These are phyloP conservation scores for Eclectus roratus DNA, from an alignment of 2,113 vertebrate species.

Conservation along the genomic window DNA sequence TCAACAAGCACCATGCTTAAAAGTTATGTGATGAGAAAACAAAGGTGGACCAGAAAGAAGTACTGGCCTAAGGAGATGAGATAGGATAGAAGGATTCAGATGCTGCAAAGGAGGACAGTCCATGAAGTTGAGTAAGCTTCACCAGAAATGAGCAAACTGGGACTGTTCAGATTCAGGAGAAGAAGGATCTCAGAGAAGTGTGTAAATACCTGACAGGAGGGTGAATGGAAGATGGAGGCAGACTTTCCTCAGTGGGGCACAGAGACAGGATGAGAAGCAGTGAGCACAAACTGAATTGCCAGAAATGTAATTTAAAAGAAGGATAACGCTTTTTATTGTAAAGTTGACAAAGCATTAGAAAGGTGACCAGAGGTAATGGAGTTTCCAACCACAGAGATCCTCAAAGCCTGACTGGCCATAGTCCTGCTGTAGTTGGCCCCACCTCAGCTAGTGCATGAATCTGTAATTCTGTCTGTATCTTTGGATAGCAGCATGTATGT, in stretches of 20 bases:
- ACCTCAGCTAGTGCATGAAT: neutral
- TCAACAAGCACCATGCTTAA: neutral
- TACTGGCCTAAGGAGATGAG: neutral
- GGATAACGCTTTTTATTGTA: neutral
- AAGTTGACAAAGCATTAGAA: neutral
- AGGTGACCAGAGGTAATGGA: neutral
- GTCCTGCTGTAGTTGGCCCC: neutral
- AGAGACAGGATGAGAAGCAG: neutral
- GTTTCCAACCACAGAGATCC: accelerated
- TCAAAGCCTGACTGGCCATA: neutral
- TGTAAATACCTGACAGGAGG: neutral
- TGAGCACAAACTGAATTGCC: neutral
- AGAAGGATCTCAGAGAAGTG: neutral
- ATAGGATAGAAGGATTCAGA: neutral
- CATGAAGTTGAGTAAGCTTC: neutral
- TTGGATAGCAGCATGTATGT: neutral
- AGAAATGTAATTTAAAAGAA: neutral
- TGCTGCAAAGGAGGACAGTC: neutral
- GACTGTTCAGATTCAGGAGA: neutral
- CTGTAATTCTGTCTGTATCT: neutral
- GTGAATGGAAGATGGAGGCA: neutral
- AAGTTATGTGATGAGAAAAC: neutral
- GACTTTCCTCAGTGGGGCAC: neutral
- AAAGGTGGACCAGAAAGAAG: neutral
- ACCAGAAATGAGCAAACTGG: neutral